Percentiles rank a stretch among this genome's conserved stretches.
Conservation (phyloP, 2,888 invertebrate species). For the Hemaris fuciformis region DNA sequence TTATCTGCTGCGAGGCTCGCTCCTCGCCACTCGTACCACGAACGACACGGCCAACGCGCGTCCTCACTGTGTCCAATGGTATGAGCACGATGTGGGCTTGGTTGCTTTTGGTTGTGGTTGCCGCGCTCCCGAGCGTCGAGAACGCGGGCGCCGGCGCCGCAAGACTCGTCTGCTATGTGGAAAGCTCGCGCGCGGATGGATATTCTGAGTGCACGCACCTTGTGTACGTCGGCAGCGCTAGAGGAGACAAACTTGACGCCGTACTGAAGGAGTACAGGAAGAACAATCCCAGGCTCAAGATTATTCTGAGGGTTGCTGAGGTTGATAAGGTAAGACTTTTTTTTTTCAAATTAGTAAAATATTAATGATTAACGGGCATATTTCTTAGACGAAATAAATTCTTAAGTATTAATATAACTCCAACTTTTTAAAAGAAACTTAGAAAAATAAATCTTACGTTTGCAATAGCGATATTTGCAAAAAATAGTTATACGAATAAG, state of each 20-base stretch:
- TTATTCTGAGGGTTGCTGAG: constrained; percentile 78
- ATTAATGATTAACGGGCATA: no score
- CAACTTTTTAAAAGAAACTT: no score
- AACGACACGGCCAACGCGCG: constrained; percentile 66
- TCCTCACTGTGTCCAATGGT: constrained; percentile 35
- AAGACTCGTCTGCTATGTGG: constrained; percentile 72
- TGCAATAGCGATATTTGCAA: no score
- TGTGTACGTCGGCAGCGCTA: constrained; percentile 69
- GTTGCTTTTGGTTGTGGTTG: constrained; percentile 56
- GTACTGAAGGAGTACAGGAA: constrained; percentile 75
- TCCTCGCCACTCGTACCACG: constrained; percentile 64
- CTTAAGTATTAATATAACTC: no score
- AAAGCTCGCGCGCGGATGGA: constrained; percentile 51
- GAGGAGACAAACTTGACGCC: constrained; percentile 67
- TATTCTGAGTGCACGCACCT: constrained; percentile 78
- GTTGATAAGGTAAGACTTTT: constrained; percentile 78
- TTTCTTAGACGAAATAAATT: no score
- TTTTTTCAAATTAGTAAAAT: no score
- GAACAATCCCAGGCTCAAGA: constrained; percentile 74
- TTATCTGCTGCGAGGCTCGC: constrained; percentile 52
- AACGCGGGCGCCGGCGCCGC: constrained; percentile 74
- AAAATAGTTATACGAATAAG: neutral
- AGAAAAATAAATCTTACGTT: no score
- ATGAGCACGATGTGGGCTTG: constrained; percentile 61
- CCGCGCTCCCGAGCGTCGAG: constrained; percentile 45